Evolutionary conservation across 2,113 vertebrate species (phyloP).

Genomic region (Xiphophorus hellerii): DNA sequence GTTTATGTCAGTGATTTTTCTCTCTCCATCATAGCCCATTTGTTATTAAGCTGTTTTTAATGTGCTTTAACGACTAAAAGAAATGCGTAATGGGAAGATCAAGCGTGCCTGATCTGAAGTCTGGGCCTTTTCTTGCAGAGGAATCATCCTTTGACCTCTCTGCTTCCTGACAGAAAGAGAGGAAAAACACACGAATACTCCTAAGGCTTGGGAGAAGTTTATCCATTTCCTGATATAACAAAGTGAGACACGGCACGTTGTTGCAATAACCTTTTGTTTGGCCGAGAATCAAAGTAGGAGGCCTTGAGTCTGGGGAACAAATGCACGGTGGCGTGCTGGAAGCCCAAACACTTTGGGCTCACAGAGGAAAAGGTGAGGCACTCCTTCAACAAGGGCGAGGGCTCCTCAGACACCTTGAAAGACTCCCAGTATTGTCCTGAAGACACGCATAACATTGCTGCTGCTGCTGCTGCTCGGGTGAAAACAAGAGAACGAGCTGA

Average conservation of each 20-base stretch:
- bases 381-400: conserved; percentile 37
- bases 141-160: conserved; percentile 49
- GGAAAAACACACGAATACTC: conserved; percentile 62
- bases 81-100: conserved; percentile 5
- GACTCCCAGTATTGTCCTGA: conserved; percentile 52
- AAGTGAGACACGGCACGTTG: conserved; percentile 54
- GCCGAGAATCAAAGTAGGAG: conserved; percentile 64
- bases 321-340: conserved; percentile 45
- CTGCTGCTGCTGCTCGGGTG: not conserved
- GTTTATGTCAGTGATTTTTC: conserved; percentile 1
- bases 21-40: conserved; percentile 21
- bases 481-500: conserved; percentile 8
- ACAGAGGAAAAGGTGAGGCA: conserved; percentile 70
- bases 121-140: conserved; percentile 8
- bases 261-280: conserved; percentile 55
- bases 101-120: conserved; percentile 26
- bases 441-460: conserved; percentile 8
- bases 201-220: conserved; percentile 61
- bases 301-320: conserved; percentile 39
- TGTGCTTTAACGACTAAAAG: conserved; percentile 37
- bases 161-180: conserved; percentile 61
- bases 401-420: conserved; percentile 58
- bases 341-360: conserved; percentile 43
- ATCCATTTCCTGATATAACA: conserved; percentile 74
- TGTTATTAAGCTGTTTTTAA: conserved; percentile 51